Conservation (phyloP, 1,140 invertebrate genomes). For the Zaprionus taronus region DNA sequence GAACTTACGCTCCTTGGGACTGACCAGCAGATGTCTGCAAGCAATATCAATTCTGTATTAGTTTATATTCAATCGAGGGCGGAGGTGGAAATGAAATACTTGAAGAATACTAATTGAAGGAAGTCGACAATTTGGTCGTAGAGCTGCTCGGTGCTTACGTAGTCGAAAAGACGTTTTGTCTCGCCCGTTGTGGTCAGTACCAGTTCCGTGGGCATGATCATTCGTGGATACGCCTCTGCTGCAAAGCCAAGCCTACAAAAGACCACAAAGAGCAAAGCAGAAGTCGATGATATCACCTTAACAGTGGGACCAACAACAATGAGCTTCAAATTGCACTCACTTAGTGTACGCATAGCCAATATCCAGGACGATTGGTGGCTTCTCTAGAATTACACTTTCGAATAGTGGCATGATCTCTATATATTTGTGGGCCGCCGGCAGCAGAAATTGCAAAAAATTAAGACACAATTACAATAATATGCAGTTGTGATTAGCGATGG, state of each 20-base stretch:
- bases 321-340: slow-evolving; percentile 85
- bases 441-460: background rate
- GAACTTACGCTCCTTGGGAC: slow-evolving; percentile 95
- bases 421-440: background rate
- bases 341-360: slow-evolving; percentile 97
- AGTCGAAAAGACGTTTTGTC: slow-evolving; percentile 89
- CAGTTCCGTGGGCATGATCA: slow-evolving; percentile 93
- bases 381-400: slow-evolving; percentile 92
- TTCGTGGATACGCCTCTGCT: slow-evolving; percentile 93
- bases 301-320: background rate
- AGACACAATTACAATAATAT: slow-evolving; percentile 11
- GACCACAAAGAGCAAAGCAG: slow-evolving; percentile 32
- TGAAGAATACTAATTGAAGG: slow-evolving; percentile 94
- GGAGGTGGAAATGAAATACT: slow-evolving; percentile 79
- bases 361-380: slow-evolving; percentile 95
- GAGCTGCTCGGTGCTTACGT: slow-evolving; percentile 90
- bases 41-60: background rate
- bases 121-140: slow-evolving; percentile 95
- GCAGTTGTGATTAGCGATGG: slow-evolving; percentile 1
- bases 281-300: slow-evolving; percentile 66
- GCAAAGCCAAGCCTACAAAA: slow-evolving; percentile 93
- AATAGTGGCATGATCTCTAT: slow-evolving; percentile 88
- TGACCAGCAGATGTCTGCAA: slow-evolving; percentile 92
- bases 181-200: slow-evolving; percentile 88
- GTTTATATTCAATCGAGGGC: background rate